Percentiles rank a stretch among this genome's conserved stretches.
Conservation (phyloP, 2,888 invertebrate species). For the Poecilobothrus nobilitatus region DNA sequence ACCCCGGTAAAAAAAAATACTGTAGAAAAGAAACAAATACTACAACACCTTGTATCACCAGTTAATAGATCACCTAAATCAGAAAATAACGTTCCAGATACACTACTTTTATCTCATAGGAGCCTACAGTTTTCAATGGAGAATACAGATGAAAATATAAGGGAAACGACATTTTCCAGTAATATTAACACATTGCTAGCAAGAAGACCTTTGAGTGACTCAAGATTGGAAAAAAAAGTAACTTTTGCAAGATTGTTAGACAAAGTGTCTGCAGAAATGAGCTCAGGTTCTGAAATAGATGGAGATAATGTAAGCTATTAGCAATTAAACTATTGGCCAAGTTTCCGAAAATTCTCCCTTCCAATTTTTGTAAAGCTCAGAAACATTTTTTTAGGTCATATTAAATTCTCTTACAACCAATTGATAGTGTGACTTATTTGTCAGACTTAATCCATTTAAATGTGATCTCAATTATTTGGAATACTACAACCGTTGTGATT, state of each 20-base stretch:
- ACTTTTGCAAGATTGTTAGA: slow-evolving; percentile 66
- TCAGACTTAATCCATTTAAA: too few species aligned
- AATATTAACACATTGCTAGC: slow-evolving; percentile 44
- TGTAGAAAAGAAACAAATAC: slow-evolving; percentile 68
- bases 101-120: slow-evolving; percentile 63
- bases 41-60: slow-evolving; percentile 68
- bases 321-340: not conserved
- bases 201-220: slow-evolving; percentile 51
- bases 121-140: slow-evolving; percentile 41
- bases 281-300: slow-evolving; percentile 63
- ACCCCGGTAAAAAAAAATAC: slow-evolving; percentile 68
- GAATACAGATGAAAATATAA: not conserved
- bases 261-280: slow-evolving; percentile 70
- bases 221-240: slow-evolving; percentile 68
- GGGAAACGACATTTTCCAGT: slow-evolving; percentile 53
- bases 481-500: too few species aligned
- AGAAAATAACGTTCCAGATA: slow-evolving; percentile 57
- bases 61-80: slow-evolving; percentile 48
- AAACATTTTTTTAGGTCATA: too few species aligned
- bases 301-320: slow-evolving; percentile 44
- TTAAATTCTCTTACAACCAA: too few species aligned
- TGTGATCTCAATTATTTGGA: too few species aligned
- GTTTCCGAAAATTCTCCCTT: not conserved
- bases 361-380: too few species aligned
- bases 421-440: too few species aligned